A percentile compares a stretch with the other conserved stretches of the same genome.
These are phyloP conservation scores for Helarctos malayanus DNA, from an alignment of 2,797 vertebrate species.

Conservation along the genomic window DNA sequence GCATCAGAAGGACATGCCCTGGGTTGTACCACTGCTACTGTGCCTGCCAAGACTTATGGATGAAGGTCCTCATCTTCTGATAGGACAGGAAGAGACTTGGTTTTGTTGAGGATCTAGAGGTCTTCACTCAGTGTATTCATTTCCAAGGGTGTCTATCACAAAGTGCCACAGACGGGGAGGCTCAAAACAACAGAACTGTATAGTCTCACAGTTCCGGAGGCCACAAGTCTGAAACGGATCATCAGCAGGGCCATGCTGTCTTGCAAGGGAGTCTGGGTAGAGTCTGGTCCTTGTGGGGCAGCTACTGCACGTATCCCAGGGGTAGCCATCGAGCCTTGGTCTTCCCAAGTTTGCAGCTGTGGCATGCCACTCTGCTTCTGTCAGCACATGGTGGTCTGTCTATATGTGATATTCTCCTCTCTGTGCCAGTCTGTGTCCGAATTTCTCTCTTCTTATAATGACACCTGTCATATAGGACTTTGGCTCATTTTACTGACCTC, in stretches of 20 bases:
- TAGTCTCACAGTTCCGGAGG: background rate
- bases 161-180: background rate
- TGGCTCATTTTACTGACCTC: background rate
- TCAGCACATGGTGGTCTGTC: background rate
- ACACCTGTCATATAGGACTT: too few relatives aligned
- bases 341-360: background rate
- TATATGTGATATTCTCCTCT: background rate
- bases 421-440: background rate
- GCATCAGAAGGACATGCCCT: background rate
- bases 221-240: background rate
- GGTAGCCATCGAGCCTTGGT: background rate
- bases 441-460: background rate
- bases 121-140: background rate
- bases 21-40: background rate
- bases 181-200: background rate
- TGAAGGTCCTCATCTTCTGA: background rate
- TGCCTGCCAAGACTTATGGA: background rate
- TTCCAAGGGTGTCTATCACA: background rate
- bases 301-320: background rate
- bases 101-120: background rate
- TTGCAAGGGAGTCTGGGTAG: background rate
- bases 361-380: background rate
- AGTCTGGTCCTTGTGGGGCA: background rate
- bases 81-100: background rate
- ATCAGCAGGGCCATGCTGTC: background rate